Conservation (phyloP, 2,888 invertebrate species). For the Stenodera caucasica region DNA sequence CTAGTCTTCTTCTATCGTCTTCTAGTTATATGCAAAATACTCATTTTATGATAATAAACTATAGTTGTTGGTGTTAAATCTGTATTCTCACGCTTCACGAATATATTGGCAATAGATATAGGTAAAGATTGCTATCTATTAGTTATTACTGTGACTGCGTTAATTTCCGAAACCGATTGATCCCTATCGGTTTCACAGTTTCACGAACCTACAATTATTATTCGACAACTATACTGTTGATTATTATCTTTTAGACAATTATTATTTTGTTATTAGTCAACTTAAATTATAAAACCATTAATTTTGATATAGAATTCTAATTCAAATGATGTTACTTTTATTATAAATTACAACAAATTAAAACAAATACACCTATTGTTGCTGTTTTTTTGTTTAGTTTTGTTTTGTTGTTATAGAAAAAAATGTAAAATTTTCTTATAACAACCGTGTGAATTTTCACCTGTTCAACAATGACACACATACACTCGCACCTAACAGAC, state of each 20-base stretch:
- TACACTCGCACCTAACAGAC: neutral
- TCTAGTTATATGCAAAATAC: too few relatives aligned
- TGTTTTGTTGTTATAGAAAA: too few relatives aligned
- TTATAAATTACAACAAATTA: too few relatives aligned
- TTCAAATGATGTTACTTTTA: too few relatives aligned
- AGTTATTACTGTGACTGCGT: slow-evolving; percentile 22
- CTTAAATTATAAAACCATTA: neutral
- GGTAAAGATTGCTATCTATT: slow-evolving; percentile 31
- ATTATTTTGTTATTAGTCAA: neutral
- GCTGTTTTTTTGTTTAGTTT: too few relatives aligned
- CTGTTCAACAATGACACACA: slow-evolving; percentile 1
- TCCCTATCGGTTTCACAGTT: slow-evolving; percentile 9
- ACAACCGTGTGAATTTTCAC: neutral
- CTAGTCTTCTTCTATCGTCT: neutral
- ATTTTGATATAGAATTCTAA: too few relatives aligned
- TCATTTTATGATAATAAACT: neutral
- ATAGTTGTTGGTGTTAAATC: slow-evolving; percentile 3
- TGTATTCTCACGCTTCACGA: slow-evolving; percentile 25
- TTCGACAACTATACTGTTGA: slow-evolving; percentile 1
- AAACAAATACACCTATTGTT: too few relatives aligned
- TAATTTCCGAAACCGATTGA: slow-evolving; percentile 7
- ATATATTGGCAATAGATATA: slow-evolving; percentile 10
- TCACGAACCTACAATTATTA: slow-evolving; percentile 9
- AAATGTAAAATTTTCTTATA: neutral
- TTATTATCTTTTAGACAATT: neutral